Conservation (phyloP, 2,113 vertebrate genomes). For the Carassius auratus region DNA sequence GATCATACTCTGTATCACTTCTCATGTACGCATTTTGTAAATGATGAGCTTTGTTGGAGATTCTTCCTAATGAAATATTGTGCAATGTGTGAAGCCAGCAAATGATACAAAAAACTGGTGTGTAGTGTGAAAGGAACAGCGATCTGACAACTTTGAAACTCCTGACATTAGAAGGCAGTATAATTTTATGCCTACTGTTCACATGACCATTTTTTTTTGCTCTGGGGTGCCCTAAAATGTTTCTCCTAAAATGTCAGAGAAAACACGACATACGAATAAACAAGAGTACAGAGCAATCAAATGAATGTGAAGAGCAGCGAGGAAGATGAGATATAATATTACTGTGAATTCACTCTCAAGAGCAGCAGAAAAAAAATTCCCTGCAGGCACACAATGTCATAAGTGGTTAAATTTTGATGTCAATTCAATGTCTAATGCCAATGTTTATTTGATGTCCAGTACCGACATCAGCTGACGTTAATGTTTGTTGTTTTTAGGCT, state of each 20-base stretch:
- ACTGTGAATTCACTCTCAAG: background rate
- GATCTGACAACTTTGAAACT: background rate
- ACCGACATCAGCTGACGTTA: too few relatives aligned
- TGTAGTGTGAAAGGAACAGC: background rate
- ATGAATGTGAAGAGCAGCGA: background rate
- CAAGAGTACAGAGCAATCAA: background rate
- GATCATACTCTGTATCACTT: background rate
- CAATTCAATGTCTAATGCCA: too few relatives aligned
- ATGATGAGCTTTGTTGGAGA: background rate
- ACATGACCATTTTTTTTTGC: background rate
- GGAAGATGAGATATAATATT: background rate
- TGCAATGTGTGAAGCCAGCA: background rate
- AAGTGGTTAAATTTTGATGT: too few relatives aligned
- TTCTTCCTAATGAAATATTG: background rate
- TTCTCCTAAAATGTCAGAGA: too few relatives aligned
- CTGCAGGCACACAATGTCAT: too few relatives aligned
- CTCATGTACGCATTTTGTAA: background rate
- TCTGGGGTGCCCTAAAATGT: too few relatives aligned
- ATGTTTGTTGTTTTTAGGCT: too few relatives aligned
- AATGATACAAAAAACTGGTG: background rate
- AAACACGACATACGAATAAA: background rate
- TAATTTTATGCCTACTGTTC: background rate
- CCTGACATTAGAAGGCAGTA: background rate
- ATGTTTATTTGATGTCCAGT: too few relatives aligned
- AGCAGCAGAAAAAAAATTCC: background rate